Conservation (phyloP, 2,113 vertebrate species). For the Ailurus styani region DNA sequence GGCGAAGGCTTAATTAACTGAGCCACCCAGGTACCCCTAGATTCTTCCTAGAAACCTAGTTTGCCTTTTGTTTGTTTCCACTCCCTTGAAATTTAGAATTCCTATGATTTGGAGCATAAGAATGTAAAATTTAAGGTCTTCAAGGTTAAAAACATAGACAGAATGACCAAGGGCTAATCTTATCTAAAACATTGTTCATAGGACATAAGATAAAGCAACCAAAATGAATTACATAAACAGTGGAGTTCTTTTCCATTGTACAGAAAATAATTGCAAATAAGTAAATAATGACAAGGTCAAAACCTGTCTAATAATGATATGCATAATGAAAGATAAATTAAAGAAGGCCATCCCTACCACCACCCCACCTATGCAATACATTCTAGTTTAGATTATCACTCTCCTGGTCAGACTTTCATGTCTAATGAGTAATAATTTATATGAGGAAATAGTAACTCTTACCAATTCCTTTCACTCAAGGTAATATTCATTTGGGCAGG, state of each 20-base stretch:
- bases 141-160: not conserved
- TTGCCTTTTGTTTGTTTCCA: not conserved
- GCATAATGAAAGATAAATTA: not conserved
- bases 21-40: not conserved
- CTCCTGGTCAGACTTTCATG: not conserved
- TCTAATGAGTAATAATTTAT: not conserved
- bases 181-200: not conserved
- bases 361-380: not conserved
- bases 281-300: constrained; percentile 14
- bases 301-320: not conserved
- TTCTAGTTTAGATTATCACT: not conserved
- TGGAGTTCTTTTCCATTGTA: not conserved
- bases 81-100: not conserved
- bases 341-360: not conserved
- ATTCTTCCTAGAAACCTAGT: not conserved
- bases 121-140: not conserved
- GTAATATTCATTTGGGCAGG: not conserved
- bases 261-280: not conserved
- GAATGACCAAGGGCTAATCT: not conserved
- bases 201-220: not conserved
- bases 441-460: not conserved
- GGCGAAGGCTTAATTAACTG: not conserved
- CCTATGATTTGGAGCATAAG: not conserved
- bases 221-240: not conserved
- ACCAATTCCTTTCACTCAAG: not conserved